These are phyloP conservation scores for Leptatherina wallacei DNA, from an alignment of 2,797 vertebrate genomes.

Conservation along the genomic window DNA sequence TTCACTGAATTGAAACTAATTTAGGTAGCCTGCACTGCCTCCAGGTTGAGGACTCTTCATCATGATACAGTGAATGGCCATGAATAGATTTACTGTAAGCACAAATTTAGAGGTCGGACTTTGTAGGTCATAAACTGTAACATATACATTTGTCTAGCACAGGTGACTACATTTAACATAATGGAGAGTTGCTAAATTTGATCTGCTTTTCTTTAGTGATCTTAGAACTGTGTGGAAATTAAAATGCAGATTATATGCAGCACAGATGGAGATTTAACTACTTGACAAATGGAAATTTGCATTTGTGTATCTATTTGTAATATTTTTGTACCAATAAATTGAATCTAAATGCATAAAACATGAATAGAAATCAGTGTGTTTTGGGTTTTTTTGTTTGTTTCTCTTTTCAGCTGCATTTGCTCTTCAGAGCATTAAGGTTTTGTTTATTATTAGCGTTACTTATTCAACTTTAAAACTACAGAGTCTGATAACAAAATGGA, in stretches of 20 bases:
- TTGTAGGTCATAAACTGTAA: slow-evolving; percentile 47
- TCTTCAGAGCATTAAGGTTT: background rate
- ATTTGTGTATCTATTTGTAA: slow-evolving; percentile 68
- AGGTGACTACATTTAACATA: slow-evolving; percentile 45
- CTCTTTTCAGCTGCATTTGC: slow-evolving; percentile 20
- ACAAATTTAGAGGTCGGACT: slow-evolving; percentile 35
- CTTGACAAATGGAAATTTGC: slow-evolving; percentile 42
- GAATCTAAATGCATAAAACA: slow-evolving; percentile 41
- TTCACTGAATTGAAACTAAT: slow-evolving; percentile 42
- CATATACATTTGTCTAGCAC: slow-evolving; percentile 37
- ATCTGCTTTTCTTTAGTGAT: slow-evolving; percentile 24
- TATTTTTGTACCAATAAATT: slow-evolving; percentile 82
- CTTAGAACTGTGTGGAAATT: slow-evolving; percentile 27
- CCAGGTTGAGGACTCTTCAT: slow-evolving; percentile 43
- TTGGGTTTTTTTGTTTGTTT: background rate
- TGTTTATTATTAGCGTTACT: no score
- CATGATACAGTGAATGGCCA: slow-evolving; percentile 24
- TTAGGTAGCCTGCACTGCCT: slow-evolving; percentile 59
- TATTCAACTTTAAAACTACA: slow-evolving; percentile 1
- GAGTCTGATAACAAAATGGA: slow-evolving; percentile 9
- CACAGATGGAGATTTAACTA: slow-evolving; percentile 51
- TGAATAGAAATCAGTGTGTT: slow-evolving; percentile 17
- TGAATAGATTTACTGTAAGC: slow-evolving; percentile 46
- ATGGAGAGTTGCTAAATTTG: slow-evolving; percentile 42
- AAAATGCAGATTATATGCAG: slow-evolving; percentile 35